phyloP scores from a whole-genome alignment of 2,113 vertebrate genomes.

The Myrmophylax atrothorax region DNA sequence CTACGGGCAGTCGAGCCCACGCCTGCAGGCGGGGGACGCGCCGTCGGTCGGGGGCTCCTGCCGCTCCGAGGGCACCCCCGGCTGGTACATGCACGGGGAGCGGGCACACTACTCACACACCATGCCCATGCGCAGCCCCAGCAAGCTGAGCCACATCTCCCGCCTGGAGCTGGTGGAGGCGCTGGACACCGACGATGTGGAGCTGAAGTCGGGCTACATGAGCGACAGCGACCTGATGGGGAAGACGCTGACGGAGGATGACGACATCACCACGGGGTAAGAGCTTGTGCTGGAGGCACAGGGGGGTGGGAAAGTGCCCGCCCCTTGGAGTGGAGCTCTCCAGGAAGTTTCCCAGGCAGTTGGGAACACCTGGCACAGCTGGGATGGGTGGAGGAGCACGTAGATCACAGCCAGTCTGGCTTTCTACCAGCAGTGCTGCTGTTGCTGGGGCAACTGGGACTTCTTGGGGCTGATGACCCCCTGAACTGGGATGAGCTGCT shows the following conservation, averaged over 20 bases:
- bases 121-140: slow-evolving; percentile 90
- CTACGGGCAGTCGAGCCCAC: slow-evolving; percentile 91
- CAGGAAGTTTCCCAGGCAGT: background rate
- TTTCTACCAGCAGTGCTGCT: background rate
- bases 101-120: slow-evolving; percentile 85
- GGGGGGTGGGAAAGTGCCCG: slow-evolving; percentile 72
- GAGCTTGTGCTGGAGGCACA: background rate
- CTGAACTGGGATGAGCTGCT: background rate
- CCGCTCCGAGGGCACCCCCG: slow-evolving; percentile 75
- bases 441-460: background rate
- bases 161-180: slow-evolving; percentile 88
- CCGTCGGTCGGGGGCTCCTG: slow-evolving; percentile 88
- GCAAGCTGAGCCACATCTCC: slow-evolving; percentile 86
- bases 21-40: slow-evolving; percentile 92
- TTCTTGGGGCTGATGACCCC: background rate
- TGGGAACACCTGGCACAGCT: background rate
- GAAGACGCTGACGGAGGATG: slow-evolving; percentile 86
- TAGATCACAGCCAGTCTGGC: background rate
- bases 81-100: slow-evolving; percentile 81
- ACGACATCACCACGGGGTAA: slow-evolving; percentile 91
- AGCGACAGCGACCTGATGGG: slow-evolving; percentile 85
- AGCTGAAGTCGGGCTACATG: slow-evolving; percentile 92
- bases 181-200: slow-evolving; percentile 78
- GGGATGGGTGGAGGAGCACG: accelerated
- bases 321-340: accelerated